Conservation (phyloP, 2,888 invertebrate genomes). For the Erynnis tages region DNA sequence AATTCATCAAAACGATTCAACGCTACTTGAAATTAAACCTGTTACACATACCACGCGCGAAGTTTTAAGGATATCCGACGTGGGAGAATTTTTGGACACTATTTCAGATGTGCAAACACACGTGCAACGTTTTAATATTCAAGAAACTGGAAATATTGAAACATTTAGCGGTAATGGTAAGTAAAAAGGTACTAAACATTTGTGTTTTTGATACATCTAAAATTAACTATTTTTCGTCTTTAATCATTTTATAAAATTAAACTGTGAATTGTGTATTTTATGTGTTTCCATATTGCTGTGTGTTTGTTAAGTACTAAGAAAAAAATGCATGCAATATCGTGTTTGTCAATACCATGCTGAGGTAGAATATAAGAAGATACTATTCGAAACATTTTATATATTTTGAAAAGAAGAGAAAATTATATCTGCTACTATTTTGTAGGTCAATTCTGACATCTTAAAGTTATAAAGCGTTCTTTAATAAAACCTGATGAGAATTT, state of each 20-base stretch:
- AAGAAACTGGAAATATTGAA: too few species aligned
- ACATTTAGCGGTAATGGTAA: constrained; percentile 10
- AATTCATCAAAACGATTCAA: constrained; percentile 62
- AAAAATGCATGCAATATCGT: too few species aligned
- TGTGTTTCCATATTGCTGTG: too few species aligned
- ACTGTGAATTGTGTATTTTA: too few species aligned
- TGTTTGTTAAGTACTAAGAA: too few species aligned
- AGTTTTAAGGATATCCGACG: constrained; percentile 54
- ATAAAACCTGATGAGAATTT: too few species aligned
- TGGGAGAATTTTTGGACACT: constrained; percentile 55
- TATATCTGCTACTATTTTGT: too few species aligned
- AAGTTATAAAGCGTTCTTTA: background rate
- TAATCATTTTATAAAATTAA: background rate
- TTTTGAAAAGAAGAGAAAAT: too few species aligned
- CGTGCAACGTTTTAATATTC: background rate
- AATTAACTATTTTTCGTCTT: background rate
- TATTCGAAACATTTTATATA: too few species aligned
- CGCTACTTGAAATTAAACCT: constrained; percentile 49
- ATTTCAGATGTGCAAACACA: constrained; percentile 54
- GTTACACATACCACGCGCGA: constrained; percentile 52
- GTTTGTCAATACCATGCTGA: too few species aligned
- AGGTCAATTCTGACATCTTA: too few species aligned
- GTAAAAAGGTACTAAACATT: background rate
- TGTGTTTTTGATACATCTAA: background rate
- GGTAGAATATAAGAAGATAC: too few species aligned